Evolutionary conservation across 2,888 invertebrate species (phyloP), one percentile per base, ranked within the genome.

Genomic region (Liposcelis brunnea): DNA sequence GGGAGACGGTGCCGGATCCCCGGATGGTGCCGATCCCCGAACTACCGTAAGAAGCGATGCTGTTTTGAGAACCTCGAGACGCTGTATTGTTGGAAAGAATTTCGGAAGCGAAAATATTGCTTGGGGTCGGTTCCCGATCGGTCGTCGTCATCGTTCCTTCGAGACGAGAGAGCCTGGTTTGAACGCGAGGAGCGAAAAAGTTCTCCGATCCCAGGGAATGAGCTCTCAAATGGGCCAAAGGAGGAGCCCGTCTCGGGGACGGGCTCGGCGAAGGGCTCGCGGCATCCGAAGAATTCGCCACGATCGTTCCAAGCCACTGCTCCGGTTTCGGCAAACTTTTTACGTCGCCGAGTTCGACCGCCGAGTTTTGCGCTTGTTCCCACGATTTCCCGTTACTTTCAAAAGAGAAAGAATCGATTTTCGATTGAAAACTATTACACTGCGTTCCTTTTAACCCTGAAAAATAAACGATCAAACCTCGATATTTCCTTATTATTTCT

Each of bases 301-400:
- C 75, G 37, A 82, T 74, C 54, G 79, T 75, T 7, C 81, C 83
- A 52, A 86, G 63, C 85, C 84, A 85, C 55, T 84, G 84, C 55
- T 85, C 85, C 1, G 85, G 82, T 61, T 78, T 80, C 19, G 84
- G 85, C 59, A 82, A 67, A 47, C 59, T 59, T 11, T 43, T 42
- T 19, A 55, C 53, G 48, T 68, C 61, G 42, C 66, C 60, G 2
- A 65, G 60, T 2, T 62, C 55, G 49, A 65, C 64, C 15, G 63
- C 55, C 58, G 66, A 52, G 49, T 54, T 51, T 49, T 56, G 50
- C 6, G 34, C 11, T 46, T 18, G 35, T 12, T 42, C 16, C 10
- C 37, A 42, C 36, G 36, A 7, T 34, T 34, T 31, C 33, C 44
- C 6, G 18, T 38, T 11, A 15, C 12, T 10, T 43, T 34, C 11